These are phyloP conservation scores for Petrocephalus schoutedeni DNA, from an alignment of 2,797 vertebrate genomes.

Conservation along the genomic window DNA sequence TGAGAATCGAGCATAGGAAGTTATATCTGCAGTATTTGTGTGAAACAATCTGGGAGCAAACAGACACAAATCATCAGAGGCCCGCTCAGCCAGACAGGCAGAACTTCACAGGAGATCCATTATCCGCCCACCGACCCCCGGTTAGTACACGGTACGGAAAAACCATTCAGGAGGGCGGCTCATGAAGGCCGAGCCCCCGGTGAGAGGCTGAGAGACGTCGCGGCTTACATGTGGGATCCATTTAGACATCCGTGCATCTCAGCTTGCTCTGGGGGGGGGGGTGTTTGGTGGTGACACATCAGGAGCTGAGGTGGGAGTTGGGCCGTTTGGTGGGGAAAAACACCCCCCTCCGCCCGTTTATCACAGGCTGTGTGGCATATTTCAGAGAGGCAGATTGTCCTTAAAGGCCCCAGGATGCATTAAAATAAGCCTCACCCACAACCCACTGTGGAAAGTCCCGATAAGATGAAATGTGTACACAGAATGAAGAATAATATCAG, in stretches of 20 bases:
- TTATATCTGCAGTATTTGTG: background rate
- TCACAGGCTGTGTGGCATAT: background rate
- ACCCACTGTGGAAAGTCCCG: background rate
- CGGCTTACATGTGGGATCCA: background rate
- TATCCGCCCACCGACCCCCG: conserved; percentile 4
- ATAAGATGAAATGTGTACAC: background rate
- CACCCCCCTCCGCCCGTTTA: background rate
- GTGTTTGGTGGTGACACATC: background rate
- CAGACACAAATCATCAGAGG: background rate
- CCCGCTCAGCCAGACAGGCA: background rate
- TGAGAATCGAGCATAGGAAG: background rate
- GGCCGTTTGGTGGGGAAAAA: background rate
- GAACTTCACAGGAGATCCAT: background rate
- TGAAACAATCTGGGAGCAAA: background rate
- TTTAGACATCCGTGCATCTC: background rate
- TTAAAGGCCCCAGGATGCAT: background rate
- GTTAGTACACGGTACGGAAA: background rate
- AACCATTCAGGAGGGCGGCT: background rate
- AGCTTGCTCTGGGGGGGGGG: background rate
- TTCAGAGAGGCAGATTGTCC: background rate
- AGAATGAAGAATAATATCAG: background rate
- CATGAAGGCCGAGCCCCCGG: background rate
- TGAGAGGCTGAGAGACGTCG: background rate
- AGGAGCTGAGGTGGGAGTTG: background rate
- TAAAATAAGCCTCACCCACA: background rate